These are phyloP conservation scores for Pithys albifrons DNA, from an alignment of 2,113 vertebrate genomes.

Conservation along the genomic window DNA sequence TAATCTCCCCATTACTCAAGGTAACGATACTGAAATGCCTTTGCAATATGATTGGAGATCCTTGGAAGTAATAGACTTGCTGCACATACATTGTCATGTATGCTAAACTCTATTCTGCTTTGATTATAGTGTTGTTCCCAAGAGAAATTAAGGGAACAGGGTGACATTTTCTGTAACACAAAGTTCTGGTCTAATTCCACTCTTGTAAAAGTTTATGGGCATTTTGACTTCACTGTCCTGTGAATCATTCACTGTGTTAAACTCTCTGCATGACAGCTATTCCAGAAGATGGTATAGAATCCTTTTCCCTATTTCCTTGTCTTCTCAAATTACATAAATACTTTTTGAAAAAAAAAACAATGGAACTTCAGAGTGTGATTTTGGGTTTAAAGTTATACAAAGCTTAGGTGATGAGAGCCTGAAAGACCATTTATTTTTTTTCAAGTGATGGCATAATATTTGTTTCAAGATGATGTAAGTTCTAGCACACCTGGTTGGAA, in stretches of 20 bases:
- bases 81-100: not conserved
- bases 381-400: not conserved
- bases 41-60: not conserved
- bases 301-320: not conserved
- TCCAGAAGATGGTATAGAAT: not conserved
- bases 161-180: conserved; percentile 19
- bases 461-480: not conserved
- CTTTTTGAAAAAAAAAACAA: not conserved
- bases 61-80: not conserved
- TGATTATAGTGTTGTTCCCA: not conserved
- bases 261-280: not conserved
- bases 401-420: not conserved
- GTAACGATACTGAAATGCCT: not conserved
- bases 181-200: not conserved
- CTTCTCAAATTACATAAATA: not conserved
- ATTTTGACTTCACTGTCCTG: conserved; percentile 23
- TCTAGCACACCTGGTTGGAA: not conserved
- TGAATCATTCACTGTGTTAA: not conserved
- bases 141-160: conserved; percentile 5
- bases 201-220: conserved; percentile 34
- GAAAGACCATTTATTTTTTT: not conserved
- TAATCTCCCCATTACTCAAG: not conserved
- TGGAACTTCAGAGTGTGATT: not conserved
- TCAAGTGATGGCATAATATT: not conserved
- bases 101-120: not conserved